Base-by-base conservation (phyloP, 2,113 vertebrate species). In the Mormoops blainvillei region DNA sequence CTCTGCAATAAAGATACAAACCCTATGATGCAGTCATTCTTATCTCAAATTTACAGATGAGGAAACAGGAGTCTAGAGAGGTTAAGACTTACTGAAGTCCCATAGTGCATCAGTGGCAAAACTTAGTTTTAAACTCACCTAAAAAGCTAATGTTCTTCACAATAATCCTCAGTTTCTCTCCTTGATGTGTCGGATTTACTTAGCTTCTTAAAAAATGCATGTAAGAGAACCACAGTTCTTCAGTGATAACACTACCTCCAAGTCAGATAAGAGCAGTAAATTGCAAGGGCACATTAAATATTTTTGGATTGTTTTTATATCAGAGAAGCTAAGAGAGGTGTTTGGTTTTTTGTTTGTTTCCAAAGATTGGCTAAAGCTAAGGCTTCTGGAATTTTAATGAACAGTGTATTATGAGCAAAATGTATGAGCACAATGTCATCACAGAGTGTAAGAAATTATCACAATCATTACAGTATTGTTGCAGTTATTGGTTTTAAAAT, bases 401-500 rank as follows among this genome's bases (percentile, higher is more conserved):
- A 16, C 10, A 43, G 7, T 52, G 20, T 84, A 58, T 88, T 90
- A 38, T 24, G 2, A 87, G 45, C 31, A 24, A 28, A 63, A 63
- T 63, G 13, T 90, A 41, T 18, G 2, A 87, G 45, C 31, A 20
- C 22, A 86, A 65, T 45, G 63, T 4, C 2, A n/a, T 96, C 71
- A 77, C 8, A 28, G 54, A 61, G 68, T 43, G 3, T 43, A 78
- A 90, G 38, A 86, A 43, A 33, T 92, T 84, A 54, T 3, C 4
- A 7, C 70, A 36, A 11, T 94, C 10, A 24, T 90, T 89, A 78
- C 26, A 70, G 6, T 71, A 82, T 73, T 89, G 11, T 43, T 94
- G 26, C 19, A 8, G 0, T 87, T 95, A 48, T 22, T 94, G 12
- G 16, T 54, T 97, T 97, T 95, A 92, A 97, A 97, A 95, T 91